Conservation (phyloP, 1,140 invertebrate genomes). For the Cyclargus thomasi region DNA sequence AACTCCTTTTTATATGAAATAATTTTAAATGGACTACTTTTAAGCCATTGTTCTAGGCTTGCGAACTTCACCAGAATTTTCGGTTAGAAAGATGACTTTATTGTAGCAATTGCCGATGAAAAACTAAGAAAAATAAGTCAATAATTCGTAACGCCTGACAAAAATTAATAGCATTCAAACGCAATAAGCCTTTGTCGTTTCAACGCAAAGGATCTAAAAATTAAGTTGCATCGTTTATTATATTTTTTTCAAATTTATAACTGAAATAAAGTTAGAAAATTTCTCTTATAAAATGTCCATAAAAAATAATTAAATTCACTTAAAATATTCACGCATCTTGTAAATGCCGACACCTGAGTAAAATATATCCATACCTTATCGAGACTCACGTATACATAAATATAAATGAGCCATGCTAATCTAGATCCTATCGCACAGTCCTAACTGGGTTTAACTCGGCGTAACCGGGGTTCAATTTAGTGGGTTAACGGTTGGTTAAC, state of each 20-base stretch:
- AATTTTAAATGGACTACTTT: too few relatives aligned
- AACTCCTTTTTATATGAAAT: too few relatives aligned
- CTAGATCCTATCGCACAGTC: slow-evolving; percentile 15
- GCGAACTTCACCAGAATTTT: too few relatives aligned
- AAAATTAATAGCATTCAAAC: not conserved
- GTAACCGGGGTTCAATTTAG: not conserved
- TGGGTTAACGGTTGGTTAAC: not conserved
- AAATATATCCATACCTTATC: not conserved
- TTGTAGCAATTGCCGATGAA: too few relatives aligned
- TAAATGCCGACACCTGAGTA: slow-evolving; percentile 7
- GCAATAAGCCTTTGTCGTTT: not conserved
- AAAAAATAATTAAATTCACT: slow-evolving; percentile 1
- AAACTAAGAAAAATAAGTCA: too few relatives aligned
- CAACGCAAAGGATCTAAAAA: not conserved
- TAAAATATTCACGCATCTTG: slow-evolving; percentile 2
- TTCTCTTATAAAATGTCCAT: too few relatives aligned
- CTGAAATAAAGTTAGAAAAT: too few relatives aligned
- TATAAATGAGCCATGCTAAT: slow-evolving; percentile 17
- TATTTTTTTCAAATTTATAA: too few relatives aligned
- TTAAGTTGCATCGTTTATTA: not conserved
- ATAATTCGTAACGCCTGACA: not conserved
- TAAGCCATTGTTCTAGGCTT: too few relatives aligned
- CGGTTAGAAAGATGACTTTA: too few relatives aligned
- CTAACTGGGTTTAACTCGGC: slow-evolving; percentile 19
- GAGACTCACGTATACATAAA: not conserved